Percentiles rank a stretch among this genome's conserved stretches.
Evolutionary conservation across 1,140 invertebrate genomes (phyloP).

Genomic region (Heliconius eleuchia): DNA sequence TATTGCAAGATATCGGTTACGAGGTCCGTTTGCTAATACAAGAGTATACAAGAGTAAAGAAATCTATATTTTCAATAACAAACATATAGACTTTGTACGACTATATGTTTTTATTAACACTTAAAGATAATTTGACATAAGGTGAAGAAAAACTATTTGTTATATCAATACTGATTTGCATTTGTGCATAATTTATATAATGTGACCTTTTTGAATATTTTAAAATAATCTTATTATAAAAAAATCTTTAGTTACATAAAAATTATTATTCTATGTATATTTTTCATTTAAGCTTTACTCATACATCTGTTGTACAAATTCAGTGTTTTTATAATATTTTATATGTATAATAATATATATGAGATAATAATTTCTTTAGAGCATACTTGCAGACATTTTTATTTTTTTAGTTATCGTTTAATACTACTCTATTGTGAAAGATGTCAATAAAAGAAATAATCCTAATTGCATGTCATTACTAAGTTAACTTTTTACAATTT

Average conservation of each 20-base stretch:
- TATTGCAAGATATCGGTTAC: slow-evolving; percentile 36
- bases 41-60: background rate
- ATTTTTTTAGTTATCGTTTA: background rate
- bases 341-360: background rate
- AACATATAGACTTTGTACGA: slow-evolving; percentile 18
- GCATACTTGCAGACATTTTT: background rate
- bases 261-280: background rate
- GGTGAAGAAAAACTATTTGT: background rate
- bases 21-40: slow-evolving; percentile 28
- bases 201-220: background rate
- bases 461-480: background rate
- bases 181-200: background rate
- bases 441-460: slow-evolving; percentile 10
- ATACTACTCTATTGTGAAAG: background rate
- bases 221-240: background rate
- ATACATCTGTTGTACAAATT: too few relatives aligned
- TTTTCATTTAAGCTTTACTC: background rate
- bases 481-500: background rate
- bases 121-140: slow-evolving; percentile 4
- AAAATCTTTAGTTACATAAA: background rate
- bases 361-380: background rate
- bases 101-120: background rate
- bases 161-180: background rate
- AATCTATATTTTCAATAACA: slow-evolving; percentile 16
- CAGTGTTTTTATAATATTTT: too few relatives aligned